phyloP scores from a whole-genome alignment of 1,140 invertebrate species.

The Lutraria rhynchaena region DNA sequence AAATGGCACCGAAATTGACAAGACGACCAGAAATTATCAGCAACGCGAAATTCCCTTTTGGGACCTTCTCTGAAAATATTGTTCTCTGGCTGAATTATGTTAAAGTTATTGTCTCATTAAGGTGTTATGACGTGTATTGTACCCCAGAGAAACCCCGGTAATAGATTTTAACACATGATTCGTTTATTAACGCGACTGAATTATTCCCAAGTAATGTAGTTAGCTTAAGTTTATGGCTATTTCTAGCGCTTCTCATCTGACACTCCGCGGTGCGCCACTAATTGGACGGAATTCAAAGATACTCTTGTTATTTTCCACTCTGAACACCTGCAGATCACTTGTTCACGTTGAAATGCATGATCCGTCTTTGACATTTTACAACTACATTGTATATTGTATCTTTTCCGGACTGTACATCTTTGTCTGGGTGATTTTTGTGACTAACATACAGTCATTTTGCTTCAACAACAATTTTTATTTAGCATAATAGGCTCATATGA shows the following conservation, averaged over 20 bases:
- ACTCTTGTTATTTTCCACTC: neutral
- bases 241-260: neutral
- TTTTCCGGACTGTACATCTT: neutral
- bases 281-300: neutral
- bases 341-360: no score
- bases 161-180: slow-evolving; percentile 49
- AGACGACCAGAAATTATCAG: neutral
- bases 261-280: neutral
- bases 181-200: slow-evolving; percentile 43
- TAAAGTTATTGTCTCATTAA: slow-evolving; percentile 46
- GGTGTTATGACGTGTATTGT: slow-evolving; percentile 28
- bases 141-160: slow-evolving; percentile 22
- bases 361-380: slow-evolving; percentile 5
- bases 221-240: slow-evolving; percentile 24
- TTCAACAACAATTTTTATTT: neutral
- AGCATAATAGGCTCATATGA: no score
- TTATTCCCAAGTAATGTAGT: slow-evolving; percentile 39
- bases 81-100: slow-evolving; percentile 18
- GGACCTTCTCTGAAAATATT: neutral
- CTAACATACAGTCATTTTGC: neutral
- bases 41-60: neutral
- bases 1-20: no score
- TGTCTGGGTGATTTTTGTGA: no score
- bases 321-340: slow-evolving; percentile 18
- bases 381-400: neutral